These are phyloP conservation scores for Mustelus asterias DNA, from an alignment of 2,113 vertebrate species.

Conservation along the genomic window DNA sequence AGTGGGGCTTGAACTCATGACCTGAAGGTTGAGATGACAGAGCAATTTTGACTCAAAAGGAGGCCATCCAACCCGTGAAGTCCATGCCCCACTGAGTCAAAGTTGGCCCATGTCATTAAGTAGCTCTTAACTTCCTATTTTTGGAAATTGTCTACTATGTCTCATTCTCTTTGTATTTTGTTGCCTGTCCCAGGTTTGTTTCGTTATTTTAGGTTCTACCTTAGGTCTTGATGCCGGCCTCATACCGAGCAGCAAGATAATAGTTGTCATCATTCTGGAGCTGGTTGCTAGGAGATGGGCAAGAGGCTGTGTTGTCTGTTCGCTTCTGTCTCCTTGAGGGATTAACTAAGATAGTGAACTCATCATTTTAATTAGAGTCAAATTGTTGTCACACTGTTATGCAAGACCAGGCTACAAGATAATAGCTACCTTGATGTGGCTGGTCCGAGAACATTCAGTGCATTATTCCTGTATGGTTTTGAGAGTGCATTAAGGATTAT, in stretches of 20 bases:
- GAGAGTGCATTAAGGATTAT: neutral
- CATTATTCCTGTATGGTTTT: neutral
- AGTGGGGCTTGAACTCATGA: neutral
- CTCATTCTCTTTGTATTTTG: neutral
- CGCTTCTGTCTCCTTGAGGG: neutral
- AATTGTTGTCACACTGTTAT: neutral
- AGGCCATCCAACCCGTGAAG: neutral
- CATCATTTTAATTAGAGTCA: neutral
- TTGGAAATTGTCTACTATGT: neutral
- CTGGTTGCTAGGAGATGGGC: slow-evolving; percentile 24
- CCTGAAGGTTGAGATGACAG: neutral
- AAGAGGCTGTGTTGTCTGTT: neutral
- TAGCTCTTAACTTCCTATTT: neutral
- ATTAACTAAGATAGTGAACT: neutral
- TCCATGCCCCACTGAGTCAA: neutral
- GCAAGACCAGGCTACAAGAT: neutral
- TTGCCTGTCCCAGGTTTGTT: neutral
- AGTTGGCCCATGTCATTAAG: neutral
- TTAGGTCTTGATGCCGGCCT: neutral
- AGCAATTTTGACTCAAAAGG: neutral
- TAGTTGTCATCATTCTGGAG: neutral
- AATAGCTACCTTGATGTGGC: neutral
- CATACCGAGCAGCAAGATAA: neutral
- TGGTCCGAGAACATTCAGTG: neutral
- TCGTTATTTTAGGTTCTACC: neutral